Conservation (phyloP, 1,140 invertebrate species). For the Macrosteles quadrilineatus region DNA sequence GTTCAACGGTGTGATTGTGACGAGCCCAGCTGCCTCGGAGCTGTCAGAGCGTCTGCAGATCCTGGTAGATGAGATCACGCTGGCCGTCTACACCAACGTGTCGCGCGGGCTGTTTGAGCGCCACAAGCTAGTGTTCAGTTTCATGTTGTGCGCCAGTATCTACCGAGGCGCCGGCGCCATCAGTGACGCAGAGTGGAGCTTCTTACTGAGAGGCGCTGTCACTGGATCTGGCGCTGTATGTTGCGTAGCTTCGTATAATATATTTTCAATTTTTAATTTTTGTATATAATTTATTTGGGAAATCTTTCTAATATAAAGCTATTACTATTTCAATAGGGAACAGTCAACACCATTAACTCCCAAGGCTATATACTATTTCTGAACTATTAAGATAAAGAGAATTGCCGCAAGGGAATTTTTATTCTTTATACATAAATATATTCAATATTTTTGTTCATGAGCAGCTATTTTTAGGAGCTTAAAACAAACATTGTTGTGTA, state of each 20-base stretch:
- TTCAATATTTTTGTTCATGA: no score
- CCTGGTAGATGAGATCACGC: slow-evolving; percentile 74
- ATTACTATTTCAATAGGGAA: no score
- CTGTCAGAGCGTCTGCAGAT: slow-evolving; percentile 64
- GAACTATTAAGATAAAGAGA: no score
- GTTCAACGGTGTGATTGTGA: slow-evolving; percentile 73
- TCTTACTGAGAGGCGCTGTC: slow-evolving; percentile 66
- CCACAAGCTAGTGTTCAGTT: slow-evolving; percentile 88
- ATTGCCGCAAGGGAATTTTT: no score
- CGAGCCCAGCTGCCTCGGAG: slow-evolving; percentile 64
- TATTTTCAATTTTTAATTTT: no score
- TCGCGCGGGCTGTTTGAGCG: slow-evolving; percentile 88
- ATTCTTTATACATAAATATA: no score
- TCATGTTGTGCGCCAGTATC: slow-evolving; percentile 77
- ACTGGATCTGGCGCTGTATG: slow-evolving; percentile 45
- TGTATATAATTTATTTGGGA: background rate
- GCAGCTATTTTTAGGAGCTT: no score
- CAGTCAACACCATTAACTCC: no score
- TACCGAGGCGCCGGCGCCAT: slow-evolving; percentile 62
- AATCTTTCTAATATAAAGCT: background rate
- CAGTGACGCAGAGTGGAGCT: slow-evolving; percentile 65
- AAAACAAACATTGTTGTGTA: no score
- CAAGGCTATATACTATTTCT: no score
- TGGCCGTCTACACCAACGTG: slow-evolving; percentile 81
- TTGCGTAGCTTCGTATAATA: no score